These are phyloP conservation scores for Erebia palarica DNA, from an alignment of 2,888 invertebrate genomes.

Conservation along the genomic window DNA sequence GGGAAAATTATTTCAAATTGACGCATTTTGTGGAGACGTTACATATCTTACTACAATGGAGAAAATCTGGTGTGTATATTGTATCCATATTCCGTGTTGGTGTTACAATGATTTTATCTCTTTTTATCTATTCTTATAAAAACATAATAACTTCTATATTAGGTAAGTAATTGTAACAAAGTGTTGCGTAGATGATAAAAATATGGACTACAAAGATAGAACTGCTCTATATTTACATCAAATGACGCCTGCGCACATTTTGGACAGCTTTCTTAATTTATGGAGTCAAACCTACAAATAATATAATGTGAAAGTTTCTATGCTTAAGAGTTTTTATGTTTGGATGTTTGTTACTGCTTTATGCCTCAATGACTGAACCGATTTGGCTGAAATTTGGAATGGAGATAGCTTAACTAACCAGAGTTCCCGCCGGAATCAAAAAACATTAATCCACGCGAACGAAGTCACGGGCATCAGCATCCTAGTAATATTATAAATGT, in stretches of 20 bases:
- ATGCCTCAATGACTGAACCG: too few species aligned
- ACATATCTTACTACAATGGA: constrained; percentile 46
- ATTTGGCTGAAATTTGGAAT: too few species aligned
- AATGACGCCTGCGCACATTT: constrained; percentile 37
- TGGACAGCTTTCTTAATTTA: constrained; percentile 17
- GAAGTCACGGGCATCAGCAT: too few species aligned
- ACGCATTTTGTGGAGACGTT: constrained; percentile 48
- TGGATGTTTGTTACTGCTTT: too few species aligned
- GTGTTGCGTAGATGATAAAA: constrained; percentile 32
- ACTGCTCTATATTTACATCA: constrained; percentile 34
- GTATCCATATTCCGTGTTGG: constrained; percentile 42
- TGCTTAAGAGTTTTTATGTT: too few species aligned
- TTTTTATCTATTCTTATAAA: constrained; percentile 33
- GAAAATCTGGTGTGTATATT: constrained; percentile 38
- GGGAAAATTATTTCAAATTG: constrained; percentile 68
- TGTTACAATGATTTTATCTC: constrained; percentile 43
- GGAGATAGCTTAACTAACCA: too few species aligned
- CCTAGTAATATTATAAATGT: too few species aligned
- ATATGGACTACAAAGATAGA: constrained; percentile 55
- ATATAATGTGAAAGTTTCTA: too few species aligned
- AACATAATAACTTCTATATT: constrained; percentile 44
- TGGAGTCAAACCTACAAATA: not conserved
- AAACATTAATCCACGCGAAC: too few species aligned
- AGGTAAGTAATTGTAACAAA: constrained; percentile 38
- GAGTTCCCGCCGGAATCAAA: too few species aligned